A percentile compares a stretch with the other conserved stretches of the same genome.
These are phyloP conservation scores for Melolontha melolontha DNA, from an alignment of 2,888 invertebrate species.

Conservation along the genomic window DNA sequence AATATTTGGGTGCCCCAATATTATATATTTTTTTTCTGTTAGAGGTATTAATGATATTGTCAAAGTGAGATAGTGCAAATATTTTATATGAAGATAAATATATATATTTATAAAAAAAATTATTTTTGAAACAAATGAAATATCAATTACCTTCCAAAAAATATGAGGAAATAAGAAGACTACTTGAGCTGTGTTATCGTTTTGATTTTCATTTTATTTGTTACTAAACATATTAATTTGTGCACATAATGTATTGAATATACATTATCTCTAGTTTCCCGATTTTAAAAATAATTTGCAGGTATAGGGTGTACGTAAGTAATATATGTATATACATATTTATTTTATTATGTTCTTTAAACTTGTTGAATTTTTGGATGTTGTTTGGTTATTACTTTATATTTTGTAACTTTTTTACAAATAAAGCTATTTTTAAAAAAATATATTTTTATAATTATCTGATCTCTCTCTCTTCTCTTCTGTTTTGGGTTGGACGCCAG, in stretches of 20 bases:
- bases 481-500: too few relatives aligned
- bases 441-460: too few relatives aligned
- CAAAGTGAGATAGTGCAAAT: constrained; percentile 21
- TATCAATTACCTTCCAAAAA: neutral
- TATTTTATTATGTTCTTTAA: constrained; percentile 25
- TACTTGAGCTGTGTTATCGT: neutral
- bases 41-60: constrained; percentile 25
- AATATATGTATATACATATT: constrained; percentile 29
- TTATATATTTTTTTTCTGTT: constrained; percentile 17
- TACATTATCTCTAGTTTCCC: constrained; percentile 10
- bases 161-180: neutral
- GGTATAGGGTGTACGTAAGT: neutral
- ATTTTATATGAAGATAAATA: constrained; percentile 21
- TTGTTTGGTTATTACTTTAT: constrained; percentile 40
- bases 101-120: constrained; percentile 21
- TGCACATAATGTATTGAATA: neutral
- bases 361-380: constrained; percentile 42
- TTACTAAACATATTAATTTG: neutral
- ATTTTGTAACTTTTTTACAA: constrained; percentile 42
- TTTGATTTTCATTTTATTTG: neutral
- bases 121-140: constrained; percentile 31
- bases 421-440: constrained; percentile 40
- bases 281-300: constrained; percentile 16
- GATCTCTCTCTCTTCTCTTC: too few relatives aligned
- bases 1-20: neutral